These are phyloP conservation scores for Brachirus orientalis DNA, from an alignment of 2,113 vertebrate species.

Conservation along the genomic window DNA sequence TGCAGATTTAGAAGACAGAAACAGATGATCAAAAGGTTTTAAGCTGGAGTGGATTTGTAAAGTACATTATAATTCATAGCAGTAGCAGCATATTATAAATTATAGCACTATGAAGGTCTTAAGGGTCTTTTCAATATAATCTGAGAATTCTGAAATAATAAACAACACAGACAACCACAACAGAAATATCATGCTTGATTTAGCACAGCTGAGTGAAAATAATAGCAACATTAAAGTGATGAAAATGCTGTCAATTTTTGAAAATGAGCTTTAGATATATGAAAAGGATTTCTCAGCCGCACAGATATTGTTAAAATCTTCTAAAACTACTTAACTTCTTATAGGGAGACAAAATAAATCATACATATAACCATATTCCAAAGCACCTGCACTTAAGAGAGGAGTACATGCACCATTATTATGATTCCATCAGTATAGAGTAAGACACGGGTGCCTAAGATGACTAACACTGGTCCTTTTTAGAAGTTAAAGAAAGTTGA, in stretches of 20 bases:
- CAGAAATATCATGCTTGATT: constrained; percentile 38
- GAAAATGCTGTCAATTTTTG: constrained; percentile 42
- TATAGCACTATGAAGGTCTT: constrained; percentile 39
- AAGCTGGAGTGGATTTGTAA: constrained; percentile 25
- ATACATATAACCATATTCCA: constrained; percentile 6
- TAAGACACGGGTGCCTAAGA: no score
- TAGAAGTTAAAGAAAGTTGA: no score
- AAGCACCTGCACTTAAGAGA: neutral
- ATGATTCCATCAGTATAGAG: no score
- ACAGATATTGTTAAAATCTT: constrained; percentile 49
- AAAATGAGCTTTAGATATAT: constrained; percentile 37
- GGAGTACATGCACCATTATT: no score
- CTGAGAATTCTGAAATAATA: constrained; percentile 54
- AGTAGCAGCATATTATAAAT: neutral
- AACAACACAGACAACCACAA: constrained; percentile 47
- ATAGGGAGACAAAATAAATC: constrained; percentile 21
- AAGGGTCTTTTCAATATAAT: constrained; percentile 57
- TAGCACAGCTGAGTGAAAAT: constrained; percentile 32
- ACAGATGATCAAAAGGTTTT: constrained; percentile 27
- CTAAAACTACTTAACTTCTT: no score
- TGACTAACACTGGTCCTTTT: no score
- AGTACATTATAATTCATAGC: neutral
- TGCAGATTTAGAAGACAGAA: constrained; percentile 27
- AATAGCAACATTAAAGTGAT: constrained; percentile 42
- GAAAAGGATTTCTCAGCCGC: constrained; percentile 18